These are phyloP conservation scores for Astreopora myriophthalma DNA, from an alignment of 64 coral and sea anemone species.

Conservation along the genomic window DNA sequence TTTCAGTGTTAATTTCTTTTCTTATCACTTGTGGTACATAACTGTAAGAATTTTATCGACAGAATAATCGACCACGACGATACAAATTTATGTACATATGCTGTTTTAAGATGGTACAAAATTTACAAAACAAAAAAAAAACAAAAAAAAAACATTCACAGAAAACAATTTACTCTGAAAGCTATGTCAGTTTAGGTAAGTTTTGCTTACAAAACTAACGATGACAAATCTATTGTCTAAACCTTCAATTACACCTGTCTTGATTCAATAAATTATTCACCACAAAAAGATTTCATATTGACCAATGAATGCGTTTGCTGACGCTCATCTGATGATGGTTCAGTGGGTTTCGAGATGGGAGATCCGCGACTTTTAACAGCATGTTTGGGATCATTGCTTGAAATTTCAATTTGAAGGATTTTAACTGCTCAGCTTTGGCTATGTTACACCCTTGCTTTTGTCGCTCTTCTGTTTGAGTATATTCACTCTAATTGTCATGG, in stretches of 20 bases:
- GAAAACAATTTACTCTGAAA: not conserved
- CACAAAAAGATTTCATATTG: not conserved
- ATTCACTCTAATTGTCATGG: not conserved
- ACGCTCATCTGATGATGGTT: not conserved
- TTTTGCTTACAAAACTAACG: not conserved
- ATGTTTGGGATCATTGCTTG: not conserved
- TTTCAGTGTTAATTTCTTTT: too few species aligned
- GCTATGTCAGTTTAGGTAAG: not conserved
- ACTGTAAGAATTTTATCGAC: too few species aligned
- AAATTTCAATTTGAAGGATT: not conserved
- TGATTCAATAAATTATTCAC: constrained; percentile 22
- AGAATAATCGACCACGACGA: too few species aligned
- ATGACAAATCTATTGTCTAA: constrained; percentile 3
- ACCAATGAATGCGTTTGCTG: constrained; percentile 10
- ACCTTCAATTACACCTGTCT: constrained; percentile 6
- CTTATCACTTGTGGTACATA: too few species aligned
- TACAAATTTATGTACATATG: too few species aligned
- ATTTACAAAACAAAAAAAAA: too few species aligned
- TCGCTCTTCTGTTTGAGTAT: not conserved
- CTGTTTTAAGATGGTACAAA: too few species aligned
- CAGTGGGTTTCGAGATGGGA: not conserved
- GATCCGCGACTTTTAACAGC: not conserved
- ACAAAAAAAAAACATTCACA: not conserved
- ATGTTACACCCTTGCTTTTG: not conserved
- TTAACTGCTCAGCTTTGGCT: not conserved